phyloP scores from a whole-genome alignment of 2,113 vertebrate species.

The Dipodomys spectabilis region DNA sequence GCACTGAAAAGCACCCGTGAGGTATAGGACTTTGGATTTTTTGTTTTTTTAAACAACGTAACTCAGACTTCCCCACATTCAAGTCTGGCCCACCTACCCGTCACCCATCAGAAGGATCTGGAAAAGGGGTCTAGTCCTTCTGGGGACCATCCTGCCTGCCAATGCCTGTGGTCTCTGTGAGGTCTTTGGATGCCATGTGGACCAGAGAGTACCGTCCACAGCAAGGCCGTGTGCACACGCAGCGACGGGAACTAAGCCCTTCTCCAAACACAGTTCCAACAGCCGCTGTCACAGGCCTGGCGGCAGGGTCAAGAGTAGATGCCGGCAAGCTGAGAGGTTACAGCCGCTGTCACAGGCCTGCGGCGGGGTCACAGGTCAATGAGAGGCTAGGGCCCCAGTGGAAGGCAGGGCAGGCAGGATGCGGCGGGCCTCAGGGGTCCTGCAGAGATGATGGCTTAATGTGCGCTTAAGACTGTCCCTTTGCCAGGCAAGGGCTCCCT shows the following conservation, averaged over 20 bases:
- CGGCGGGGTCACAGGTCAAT: constrained; percentile 14
- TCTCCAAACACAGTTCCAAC: background rate
- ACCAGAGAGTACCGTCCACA: constrained; percentile 60
- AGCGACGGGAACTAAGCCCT: background rate
- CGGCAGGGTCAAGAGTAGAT: too few relatives aligned
- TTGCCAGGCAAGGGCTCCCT: background rate
- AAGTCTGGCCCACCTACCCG: constrained; percentile 32
- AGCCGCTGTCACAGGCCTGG: background rate
- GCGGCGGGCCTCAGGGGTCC: background rate
- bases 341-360: background rate
- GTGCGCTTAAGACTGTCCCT: background rate
- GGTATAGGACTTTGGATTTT: constrained; percentile 71
- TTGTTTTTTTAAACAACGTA: constrained; percentile 57
- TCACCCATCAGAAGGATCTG: background rate
- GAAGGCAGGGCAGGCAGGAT: background rate
- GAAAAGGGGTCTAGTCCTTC: rapidly evolving
- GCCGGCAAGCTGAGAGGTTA: background rate
- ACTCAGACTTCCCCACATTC: constrained; percentile 1
- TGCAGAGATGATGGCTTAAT: background rate
- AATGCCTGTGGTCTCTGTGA: constrained; percentile 56
- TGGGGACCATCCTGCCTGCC: background rate
- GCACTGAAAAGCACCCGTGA: constrained; percentile 39
- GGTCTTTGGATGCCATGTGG: constrained; percentile 50
- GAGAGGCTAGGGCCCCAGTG: constrained; percentile 27
- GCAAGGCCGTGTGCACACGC: constrained; percentile 56